Conservation (phyloP, 1,140 invertebrate genomes). For the Antheraea mylitta region DNA sequence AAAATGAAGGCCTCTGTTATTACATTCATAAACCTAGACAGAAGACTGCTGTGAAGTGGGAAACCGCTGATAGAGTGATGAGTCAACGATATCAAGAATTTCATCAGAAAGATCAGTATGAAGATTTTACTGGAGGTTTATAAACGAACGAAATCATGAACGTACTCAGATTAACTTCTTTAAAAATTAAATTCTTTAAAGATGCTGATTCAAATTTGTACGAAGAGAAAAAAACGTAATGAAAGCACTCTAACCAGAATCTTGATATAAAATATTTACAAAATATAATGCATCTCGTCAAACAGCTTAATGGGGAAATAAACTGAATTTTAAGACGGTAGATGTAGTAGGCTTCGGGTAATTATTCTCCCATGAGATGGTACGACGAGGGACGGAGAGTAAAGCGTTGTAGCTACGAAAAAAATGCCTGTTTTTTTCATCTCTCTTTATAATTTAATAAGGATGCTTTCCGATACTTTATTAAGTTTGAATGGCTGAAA, state of each 20-base stretch:
- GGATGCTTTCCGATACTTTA: conserved; percentile 52
- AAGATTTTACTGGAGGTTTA: too few species aligned
- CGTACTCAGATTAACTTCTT: too few species aligned
- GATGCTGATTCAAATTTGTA: neutral
- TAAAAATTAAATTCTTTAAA: neutral
- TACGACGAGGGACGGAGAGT: conserved; percentile 1
- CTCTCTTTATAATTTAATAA: conserved; percentile 49
- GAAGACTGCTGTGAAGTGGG: too few species aligned
- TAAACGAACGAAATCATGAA: too few species aligned
- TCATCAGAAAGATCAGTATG: too few species aligned
- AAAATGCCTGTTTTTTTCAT: conserved; percentile 4
- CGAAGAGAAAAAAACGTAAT: conserved; percentile 15
- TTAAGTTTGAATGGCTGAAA: conserved; percentile 49
- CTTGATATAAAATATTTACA: conserved; percentile 30
- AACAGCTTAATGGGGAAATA: conserved; percentile 54
- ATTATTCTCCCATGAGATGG: conserved; percentile 43
- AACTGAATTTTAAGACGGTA: conserved; percentile 39
- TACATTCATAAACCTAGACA: too few species aligned
- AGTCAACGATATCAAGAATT: too few species aligned
- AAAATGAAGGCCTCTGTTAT: too few species aligned
- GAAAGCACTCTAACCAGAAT: conserved; percentile 32
- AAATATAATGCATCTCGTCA: conserved; percentile 38
- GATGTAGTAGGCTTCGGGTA: conserved; percentile 15
- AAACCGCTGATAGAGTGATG: too few species aligned
- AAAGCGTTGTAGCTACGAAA: conserved; percentile 1